phyloP scores from a whole-genome alignment of 2,797 vertebrate species.

The Ctenopoma multispine region DNA sequence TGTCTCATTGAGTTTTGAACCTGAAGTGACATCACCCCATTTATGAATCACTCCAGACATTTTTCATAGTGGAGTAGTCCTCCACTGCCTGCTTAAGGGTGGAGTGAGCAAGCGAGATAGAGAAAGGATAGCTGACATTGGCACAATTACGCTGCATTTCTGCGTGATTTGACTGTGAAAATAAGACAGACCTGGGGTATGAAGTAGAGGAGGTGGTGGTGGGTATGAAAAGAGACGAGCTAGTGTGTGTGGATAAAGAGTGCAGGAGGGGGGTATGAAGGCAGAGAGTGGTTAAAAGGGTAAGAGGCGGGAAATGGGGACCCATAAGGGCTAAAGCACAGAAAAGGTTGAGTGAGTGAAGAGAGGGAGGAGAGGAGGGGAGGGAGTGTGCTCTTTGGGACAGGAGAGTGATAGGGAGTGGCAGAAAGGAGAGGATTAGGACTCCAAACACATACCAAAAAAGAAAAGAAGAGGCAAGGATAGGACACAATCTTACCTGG shows the following conservation, averaged over 20 bases:
- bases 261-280: constrained; percentile 39
- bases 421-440: constrained; percentile 48
- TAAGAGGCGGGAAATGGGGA: constrained; percentile 70
- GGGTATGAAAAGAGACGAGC: constrained; percentile 25
- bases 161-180: constrained; percentile 79
- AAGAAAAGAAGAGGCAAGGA: constrained; percentile 35
- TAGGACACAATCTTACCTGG: constrained; percentile 64
- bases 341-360: constrained; percentile 64
- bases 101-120: constrained; percentile 30
- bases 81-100: constrained; percentile 41
- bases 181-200: constrained; percentile 43
- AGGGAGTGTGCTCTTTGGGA: constrained; percentile 43
- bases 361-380: constrained; percentile 22
- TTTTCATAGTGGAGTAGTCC: constrained; percentile 44
- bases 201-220: constrained; percentile 43
- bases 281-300: constrained; percentile 63
- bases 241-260: constrained; percentile 31
- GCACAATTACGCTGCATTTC: constrained; percentile 79
- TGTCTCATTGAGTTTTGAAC: constrained; percentile 47
- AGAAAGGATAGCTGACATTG: constrained; percentile 68
- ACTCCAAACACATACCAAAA: constrained; percentile 38
- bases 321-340: constrained; percentile 57
- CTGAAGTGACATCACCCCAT: constrained; percentile 27
- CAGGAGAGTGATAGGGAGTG: constrained; percentile 53
- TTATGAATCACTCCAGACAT: constrained; percentile 46